Conservation (phyloP, 2,888 invertebrate genomes). For the Hirtodrosophila cameraria region DNA sequence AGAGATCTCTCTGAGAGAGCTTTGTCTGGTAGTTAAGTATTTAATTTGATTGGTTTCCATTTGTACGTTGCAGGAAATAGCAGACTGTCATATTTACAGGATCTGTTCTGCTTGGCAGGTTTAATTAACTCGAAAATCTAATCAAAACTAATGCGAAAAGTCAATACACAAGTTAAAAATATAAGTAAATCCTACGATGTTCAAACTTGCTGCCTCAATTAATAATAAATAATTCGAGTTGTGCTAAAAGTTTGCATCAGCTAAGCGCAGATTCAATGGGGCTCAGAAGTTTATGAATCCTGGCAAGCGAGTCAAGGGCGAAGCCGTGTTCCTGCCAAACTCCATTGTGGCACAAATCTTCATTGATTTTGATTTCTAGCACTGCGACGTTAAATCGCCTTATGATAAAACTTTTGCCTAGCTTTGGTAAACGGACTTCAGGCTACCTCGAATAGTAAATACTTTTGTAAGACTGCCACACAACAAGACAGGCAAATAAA, state of each 20-base stretch:
- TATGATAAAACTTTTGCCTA: slow-evolving; percentile 56
- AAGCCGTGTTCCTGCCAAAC: slow-evolving; percentile 36
- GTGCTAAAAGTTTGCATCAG: slow-evolving; percentile 41
- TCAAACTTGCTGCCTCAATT: slow-evolving; percentile 41
- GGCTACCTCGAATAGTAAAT: slow-evolving; percentile 39
- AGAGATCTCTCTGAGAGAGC: slow-evolving; percentile 15
- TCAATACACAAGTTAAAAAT: slow-evolving; percentile 14
- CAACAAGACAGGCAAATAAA: slow-evolving; percentile 72
- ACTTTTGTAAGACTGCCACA: slow-evolving; percentile 51
- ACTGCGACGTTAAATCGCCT: slow-evolving; percentile 64
- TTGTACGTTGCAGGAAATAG: slow-evolving; percentile 44
- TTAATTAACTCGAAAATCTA: slow-evolving; percentile 16
- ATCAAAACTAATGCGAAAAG: slow-evolving; percentile 20
- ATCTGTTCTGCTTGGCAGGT: not conserved
- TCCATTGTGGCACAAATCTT: slow-evolving; percentile 60
- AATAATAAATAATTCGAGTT: slow-evolving; percentile 54
- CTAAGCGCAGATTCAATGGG: slow-evolving; percentile 25
- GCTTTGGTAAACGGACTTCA: slow-evolving; percentile 18
- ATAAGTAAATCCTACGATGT: not conserved
- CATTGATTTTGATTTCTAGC: slow-evolving; percentile 76
- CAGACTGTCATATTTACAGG: not conserved
- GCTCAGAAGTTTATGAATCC: slow-evolving; percentile 54
- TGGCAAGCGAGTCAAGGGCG: slow-evolving; percentile 32
- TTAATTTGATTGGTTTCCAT: slow-evolving; percentile 62
- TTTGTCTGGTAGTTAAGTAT: slow-evolving; percentile 24